These are phyloP conservation scores for Encarsia formosa DNA, from an alignment of 2,888 invertebrate genomes.

Conservation along the genomic window DNA sequence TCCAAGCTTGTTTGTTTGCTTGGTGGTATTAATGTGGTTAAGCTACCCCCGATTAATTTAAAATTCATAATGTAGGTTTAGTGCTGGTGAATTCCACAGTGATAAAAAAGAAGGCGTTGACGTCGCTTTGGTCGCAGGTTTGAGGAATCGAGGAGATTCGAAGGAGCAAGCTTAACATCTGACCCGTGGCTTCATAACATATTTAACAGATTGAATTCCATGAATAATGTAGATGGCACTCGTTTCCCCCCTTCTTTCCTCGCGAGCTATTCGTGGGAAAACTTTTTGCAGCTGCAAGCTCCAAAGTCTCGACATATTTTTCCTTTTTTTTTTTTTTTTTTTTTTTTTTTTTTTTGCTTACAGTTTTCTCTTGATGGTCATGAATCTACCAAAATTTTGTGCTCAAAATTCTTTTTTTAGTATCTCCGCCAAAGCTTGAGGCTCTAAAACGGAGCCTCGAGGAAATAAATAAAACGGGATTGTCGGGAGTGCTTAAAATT, in stretches of 20 bases:
- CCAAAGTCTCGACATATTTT: not conserved
- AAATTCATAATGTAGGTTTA: too few relatives aligned
- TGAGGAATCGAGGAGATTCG: not conserved
- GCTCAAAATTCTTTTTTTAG: not conserved
- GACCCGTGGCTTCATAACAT: slow-evolving; percentile 9
- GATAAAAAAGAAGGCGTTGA: too few relatives aligned
- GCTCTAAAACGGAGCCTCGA: not conserved
- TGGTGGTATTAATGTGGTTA: too few relatives aligned
- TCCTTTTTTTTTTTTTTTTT: not conserved
- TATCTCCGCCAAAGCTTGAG: not conserved
- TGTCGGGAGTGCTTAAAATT: slow-evolving; percentile 18
- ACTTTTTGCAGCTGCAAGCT: not conserved
- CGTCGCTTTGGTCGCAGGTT: too few relatives aligned
- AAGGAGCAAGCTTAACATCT: not conserved
- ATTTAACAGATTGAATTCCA: slow-evolving; percentile 18
- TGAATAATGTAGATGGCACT: slow-evolving; percentile 1
- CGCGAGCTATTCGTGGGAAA: not conserved
- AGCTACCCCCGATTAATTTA: too few relatives aligned
- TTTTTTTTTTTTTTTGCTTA: not conserved
- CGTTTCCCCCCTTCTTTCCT: not conserved
- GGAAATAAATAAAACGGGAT: slow-evolving; percentile 11
- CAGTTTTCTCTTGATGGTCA: too few relatives aligned
- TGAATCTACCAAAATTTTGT: too few relatives aligned
- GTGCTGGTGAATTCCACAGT: too few relatives aligned
- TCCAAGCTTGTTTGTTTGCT: not conserved